These are phyloP conservation scores for Darevskia mixta DNA, from an alignment of 2,797 vertebrate genomes.

Conservation along the genomic window DNA sequence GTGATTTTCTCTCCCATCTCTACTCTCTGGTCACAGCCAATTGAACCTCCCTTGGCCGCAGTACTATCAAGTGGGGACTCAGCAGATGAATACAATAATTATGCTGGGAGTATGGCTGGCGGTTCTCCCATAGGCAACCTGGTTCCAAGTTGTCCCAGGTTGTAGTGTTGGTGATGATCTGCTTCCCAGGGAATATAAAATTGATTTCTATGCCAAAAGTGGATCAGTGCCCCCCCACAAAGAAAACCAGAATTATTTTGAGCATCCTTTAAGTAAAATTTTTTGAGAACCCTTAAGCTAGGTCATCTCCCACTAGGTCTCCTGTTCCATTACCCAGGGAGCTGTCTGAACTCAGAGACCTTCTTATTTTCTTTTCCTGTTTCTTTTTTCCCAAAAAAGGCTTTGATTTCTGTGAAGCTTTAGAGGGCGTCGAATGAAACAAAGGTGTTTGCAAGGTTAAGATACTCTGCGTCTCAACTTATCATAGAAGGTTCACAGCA, in stretches of 20 bases:
- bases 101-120: no score
- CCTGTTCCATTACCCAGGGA: neutral
- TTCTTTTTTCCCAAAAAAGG: neutral
- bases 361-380: no score
- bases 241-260: neutral
- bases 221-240: neutral
- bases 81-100: no score
- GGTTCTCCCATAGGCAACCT: no score
- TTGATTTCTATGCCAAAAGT: neutral
- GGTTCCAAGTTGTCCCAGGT: no score
- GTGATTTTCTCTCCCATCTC: no score
- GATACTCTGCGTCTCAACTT: constrained; percentile 42
- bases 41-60: no score
- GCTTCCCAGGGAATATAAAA: neutral
- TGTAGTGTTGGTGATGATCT: neutral
- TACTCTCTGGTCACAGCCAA: no score
- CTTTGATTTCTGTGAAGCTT: constrained; percentile 38
- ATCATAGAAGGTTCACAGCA: constrained; percentile 56
- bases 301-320: neutral
- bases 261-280: neutral
- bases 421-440: constrained; percentile 32
- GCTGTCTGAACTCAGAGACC: neutral
- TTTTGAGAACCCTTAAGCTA: accelerated
- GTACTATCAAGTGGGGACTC: no score
- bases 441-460: constrained; percentile 71